Conservation (phyloP, 2,888 invertebrate species). For the Isoperla grammatica region DNA sequence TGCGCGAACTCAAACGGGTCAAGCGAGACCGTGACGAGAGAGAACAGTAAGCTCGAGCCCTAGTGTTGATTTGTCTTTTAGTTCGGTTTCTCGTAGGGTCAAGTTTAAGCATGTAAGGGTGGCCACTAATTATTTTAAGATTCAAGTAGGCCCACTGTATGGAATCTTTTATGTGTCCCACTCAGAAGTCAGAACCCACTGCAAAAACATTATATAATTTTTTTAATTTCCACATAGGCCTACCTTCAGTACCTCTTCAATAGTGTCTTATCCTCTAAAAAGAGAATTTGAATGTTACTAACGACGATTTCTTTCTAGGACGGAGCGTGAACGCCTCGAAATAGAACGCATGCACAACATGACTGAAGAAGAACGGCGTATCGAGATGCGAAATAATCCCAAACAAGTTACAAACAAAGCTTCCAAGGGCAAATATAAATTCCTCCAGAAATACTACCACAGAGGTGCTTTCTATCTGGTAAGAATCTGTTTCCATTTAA, state of each 20-base stretch:
- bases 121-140: no score
- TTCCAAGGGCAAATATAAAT: conserved; percentile 97
- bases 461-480: conserved; percentile 96
- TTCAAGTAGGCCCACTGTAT: no score
- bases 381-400: conserved; percentile 85
- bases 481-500: conserved; percentile 31
- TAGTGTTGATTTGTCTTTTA: no score
- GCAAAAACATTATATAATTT: no score
- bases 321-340: conserved; percentile 81
- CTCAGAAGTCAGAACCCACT: no score
- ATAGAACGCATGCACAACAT: conserved; percentile 86
- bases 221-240: no score
- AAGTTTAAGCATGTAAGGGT: no score
- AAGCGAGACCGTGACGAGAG: conserved; percentile 95
- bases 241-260: no score
- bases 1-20: conserved; percentile 91
- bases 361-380: conserved; percentile 93
- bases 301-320: conserved; percentile 45
- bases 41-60: conserved; percentile 64
- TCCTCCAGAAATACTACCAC: conserved; percentile 99
- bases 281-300: conserved; percentile 2
- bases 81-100: no score
- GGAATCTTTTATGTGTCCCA: no score
- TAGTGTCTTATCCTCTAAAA: no score
- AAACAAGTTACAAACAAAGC: conserved; percentile 91